Base-by-base conservation (phyloP, 1,140 invertebrate species). In the Agrilus planipennis region DNA sequence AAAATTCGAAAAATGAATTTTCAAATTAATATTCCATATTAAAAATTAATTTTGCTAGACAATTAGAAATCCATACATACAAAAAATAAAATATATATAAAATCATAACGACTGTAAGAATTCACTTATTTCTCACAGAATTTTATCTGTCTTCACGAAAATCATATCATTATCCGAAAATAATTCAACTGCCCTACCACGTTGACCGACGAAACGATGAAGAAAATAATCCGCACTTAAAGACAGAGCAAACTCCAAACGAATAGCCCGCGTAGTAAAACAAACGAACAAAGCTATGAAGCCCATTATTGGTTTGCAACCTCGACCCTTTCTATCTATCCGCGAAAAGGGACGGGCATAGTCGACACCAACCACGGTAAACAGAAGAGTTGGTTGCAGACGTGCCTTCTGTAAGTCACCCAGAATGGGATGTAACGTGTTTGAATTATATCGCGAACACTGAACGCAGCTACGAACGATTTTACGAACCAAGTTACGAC, bases 171-270 rank as follows among this genome's bases (percentile, higher is more conserved):
- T n/a, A n/a, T n/a, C n/a, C n/a, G n/a, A n/a, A n/a, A n/a, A n/a
- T n/a, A n/a, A n/a, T n/a, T n/a, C n/a, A n/a, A n/a, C n/a, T n/a
- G n/a, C n/a, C n/a, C n/a, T n/a, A n/a, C n/a, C n/a, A n/a, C n/a
- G n/a, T n/a, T n/a, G n/a, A n/a, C n/a, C n/a, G n/a, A n/a, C n/a
- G n/a, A n/a, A n/a, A n/a, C n/a, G n/a, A n/a, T n/a, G n/a, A n/a
- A n/a, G n/a, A n/a, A n/a, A n/a, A n/a, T n/a, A n/a, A n/a, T n/a
- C n/a, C n/a, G n/a, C n/a, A n/a, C n/a, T n/a, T n/a, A n/a, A n/a
- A n/a, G n/a, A n/a, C n/a, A n/a, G n/a, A n/a, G n/a, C 46, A 5
- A 58, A 31, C 34, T 66, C 63, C 28, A 65, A 36, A 45, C 63
- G 56, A 7, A 61, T 45, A 19, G 53, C 54, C 29, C 53, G 52